A percentile compares a stretch with the other conserved stretches of the same genome.
These are phyloP conservation scores for Aegypius monachus DNA, from an alignment of 2,113 vertebrate species.

Conservation along the genomic window DNA sequence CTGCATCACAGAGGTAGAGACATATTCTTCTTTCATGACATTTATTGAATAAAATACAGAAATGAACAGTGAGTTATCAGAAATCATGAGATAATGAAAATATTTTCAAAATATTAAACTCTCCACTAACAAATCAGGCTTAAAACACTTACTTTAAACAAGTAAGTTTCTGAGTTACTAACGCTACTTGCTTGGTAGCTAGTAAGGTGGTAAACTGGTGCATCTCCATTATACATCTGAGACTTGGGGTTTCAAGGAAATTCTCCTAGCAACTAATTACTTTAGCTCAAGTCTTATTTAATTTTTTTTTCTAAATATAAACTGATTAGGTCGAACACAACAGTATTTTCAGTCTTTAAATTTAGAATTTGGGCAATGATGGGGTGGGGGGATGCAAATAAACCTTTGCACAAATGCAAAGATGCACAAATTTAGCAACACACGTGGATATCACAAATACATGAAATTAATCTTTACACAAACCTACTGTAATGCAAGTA, in stretches of 20 bases:
- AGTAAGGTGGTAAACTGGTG: background rate
- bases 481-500: background rate
- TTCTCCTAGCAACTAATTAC: background rate
- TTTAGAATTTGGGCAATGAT: background rate
- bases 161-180: background rate
- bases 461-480: background rate
- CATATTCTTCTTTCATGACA: background rate
- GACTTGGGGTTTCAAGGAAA: background rate
- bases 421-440: background rate
- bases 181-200: background rate
- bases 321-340: background rate
- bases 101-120: background rate
- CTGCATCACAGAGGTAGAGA: background rate
- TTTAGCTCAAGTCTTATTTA: background rate
- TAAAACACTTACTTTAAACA: background rate
- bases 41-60: background rate
- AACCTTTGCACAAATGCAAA: background rate
- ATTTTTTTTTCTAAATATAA: background rate
- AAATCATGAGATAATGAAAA: background rate
- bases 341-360: background rate
- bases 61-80: background rate
- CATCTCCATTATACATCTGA: background rate
- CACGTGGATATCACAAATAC: background rate
- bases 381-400: background rate
- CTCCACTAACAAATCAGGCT: background rate